Percentiles rank a stretch among this genome's conserved stretches.
Conservation (phyloP, 2,797 vertebrate genomes). For the Oreortyx pictus region DNA sequence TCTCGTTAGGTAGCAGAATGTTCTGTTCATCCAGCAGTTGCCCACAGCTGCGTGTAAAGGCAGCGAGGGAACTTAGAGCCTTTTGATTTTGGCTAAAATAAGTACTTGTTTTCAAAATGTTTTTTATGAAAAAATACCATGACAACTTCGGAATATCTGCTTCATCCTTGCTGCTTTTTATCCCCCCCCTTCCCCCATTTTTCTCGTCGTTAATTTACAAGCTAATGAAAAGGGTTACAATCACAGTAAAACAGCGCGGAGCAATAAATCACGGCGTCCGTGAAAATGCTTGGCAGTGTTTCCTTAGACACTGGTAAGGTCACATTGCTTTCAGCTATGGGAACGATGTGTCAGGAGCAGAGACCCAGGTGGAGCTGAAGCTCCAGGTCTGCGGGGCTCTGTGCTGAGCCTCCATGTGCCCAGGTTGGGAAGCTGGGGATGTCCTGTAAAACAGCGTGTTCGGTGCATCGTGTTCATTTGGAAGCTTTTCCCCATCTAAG, state of each 20-base stretch:
- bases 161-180: not conserved
- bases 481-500: not conserved
- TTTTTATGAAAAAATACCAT: not conserved
- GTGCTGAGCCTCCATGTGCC: not conserved
- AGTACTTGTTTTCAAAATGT: not conserved
- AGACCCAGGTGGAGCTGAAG: not conserved
- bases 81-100: conserved; percentile 32
- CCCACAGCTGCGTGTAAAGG: not conserved
- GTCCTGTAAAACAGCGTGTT: accelerated
- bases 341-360: not conserved
- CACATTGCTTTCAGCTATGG: not conserved
- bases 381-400: not conserved
- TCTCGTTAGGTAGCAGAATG: conserved; percentile 9
- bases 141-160: not conserved
- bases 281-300: not conserved
- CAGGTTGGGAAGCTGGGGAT: not conserved
- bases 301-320: not conserved
- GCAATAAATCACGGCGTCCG: not conserved
- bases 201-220: conserved; percentile 7
- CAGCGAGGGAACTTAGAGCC: not conserved
- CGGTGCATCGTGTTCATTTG: accelerated
- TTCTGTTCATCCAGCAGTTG: not conserved
- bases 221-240: conserved; percentile 46
- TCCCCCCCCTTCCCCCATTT: not conserved
- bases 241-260: not conserved